Evolutionary conservation across 2,797 vertebrate genomes (phyloP).

Genomic region (Mallotus villosus): DNA sequence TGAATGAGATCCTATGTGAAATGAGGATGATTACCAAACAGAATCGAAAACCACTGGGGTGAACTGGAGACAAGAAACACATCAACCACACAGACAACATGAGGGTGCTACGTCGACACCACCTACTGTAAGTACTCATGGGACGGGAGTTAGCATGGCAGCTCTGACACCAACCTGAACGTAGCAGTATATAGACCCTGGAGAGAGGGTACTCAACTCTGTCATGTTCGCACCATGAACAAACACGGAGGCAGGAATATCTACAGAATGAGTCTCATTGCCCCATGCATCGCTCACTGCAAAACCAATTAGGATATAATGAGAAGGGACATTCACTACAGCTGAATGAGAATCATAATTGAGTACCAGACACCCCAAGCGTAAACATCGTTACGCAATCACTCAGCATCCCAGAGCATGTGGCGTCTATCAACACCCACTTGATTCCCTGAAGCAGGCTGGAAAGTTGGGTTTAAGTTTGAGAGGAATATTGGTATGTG

Average conservation of each 20-base stretch:
- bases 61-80: background rate
- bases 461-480: constrained; percentile 1
- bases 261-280: constrained; percentile 23
- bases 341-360: constrained; percentile 45
- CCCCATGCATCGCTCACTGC: constrained; percentile 33
- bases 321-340: constrained; percentile 45
- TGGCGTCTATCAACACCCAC: constrained; percentile 30
- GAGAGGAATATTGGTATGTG: constrained; percentile 21
- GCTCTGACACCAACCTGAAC: background rate
- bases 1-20: constrained; percentile 33
- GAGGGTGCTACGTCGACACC: background rate
- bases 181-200: background rate
- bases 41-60: constrained; percentile 37
- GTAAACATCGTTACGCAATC: constrained; percentile 39
- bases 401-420: constrained; percentile 25
- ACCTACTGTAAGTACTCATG: background rate
- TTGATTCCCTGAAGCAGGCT: background rate
- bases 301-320: constrained; percentile 63
- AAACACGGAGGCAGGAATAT: background rate
- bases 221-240: background rate
- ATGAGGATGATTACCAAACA: constrained; percentile 37
- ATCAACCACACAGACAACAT: constrained; percentile 19
- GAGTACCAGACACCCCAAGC: constrained; percentile 40
- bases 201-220: background rate
- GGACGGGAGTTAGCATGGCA: background rate